Base-by-base conservation (phyloP, 2,113 vertebrate species). In the Cynopterus brachyotis region DNA sequence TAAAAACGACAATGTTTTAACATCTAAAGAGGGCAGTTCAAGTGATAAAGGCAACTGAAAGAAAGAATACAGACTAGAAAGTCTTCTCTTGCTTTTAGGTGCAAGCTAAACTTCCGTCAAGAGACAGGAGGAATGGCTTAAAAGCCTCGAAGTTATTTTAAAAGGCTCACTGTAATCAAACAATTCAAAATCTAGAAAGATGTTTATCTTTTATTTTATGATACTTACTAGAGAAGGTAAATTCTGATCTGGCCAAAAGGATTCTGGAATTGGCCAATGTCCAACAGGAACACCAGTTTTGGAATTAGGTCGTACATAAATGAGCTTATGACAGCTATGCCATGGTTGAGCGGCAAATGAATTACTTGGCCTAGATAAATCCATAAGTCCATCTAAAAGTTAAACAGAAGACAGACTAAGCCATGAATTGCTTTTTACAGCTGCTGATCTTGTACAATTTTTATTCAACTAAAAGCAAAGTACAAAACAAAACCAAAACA, bases 181-280 rank as follows among this genome's bases (percentile, higher is more conserved):
- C 86, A 90, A 40, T 40, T 7, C 19, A 96, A 95, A 97, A 86
- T 78, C 28, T 40, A 95, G 73, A 89, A 81, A 32, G 59, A 67
- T 80, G 80, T 96, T 93, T 84, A 94, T 73, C 59, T 75, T 81
- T 93, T 86, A 9, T 84, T 91, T 95, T 96, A 83, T 82, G 91
- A 93, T 67, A 99, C 99, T 98, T 98, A 99, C 99, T 98, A 99
- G 97, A 75, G 99, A 99, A 96, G 99, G 98, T 92, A 98, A 99
- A 98, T 99, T 99, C 97, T 99, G 99, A 98, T 99, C 99, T 95
- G 99, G 99, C 99, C 99, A 99, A 92, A 99, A 99, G 73, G 99
- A 99, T 79, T 99, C 99, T 82, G 99, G 99, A 97, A 99, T 99
- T 94, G 99, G 99, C 99, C 99, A 99, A 0, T 99, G 99, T 86